Conservation (phyloP, 2,888 invertebrate species). For the Nysson spinosus region DNA sequence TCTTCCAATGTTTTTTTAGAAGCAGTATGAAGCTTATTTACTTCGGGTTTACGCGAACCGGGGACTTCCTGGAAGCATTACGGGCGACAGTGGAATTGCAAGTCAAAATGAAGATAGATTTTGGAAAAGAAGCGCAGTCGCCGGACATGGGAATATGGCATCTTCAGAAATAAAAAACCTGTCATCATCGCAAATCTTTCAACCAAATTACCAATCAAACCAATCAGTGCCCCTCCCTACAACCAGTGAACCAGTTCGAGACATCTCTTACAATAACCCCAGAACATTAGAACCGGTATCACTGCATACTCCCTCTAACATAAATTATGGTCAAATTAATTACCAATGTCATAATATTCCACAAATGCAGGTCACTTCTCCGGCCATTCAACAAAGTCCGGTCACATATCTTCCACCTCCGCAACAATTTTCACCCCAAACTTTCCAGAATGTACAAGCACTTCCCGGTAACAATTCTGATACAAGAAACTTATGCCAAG, state of each 20-base stretch:
- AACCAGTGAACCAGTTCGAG: background rate
- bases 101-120: slow-evolving; percentile 61
- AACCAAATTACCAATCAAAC: background rate
- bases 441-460: slow-evolving; percentile 10
- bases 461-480: background rate
- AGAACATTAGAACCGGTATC: background rate
- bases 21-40: slow-evolving; percentile 69
- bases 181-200: slow-evolving; percentile 1
- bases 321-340: slow-evolving; percentile 17
- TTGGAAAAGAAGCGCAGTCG: background rate
- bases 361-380: background rate
- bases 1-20: slow-evolving; percentile 61
- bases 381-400: background rate
- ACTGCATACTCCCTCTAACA: background rate
- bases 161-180: slow-evolving; percentile 12
- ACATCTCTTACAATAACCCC: background rate
- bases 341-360: background rate
- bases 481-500: background rate
- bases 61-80: slow-evolving; percentile 50
- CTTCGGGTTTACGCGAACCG: slow-evolving; percentile 55
- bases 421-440: background rate
- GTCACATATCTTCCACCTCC: background rate
- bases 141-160: slow-evolving; percentile 2
- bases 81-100: slow-evolving; percentile 64
- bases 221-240: background rate